A percentile compares a stretch with the other conserved stretches of the same genome.
phyloP scores from a whole-genome alignment of 2,888 invertebrate species.

The Aleiodes leptofemur region DNA sequence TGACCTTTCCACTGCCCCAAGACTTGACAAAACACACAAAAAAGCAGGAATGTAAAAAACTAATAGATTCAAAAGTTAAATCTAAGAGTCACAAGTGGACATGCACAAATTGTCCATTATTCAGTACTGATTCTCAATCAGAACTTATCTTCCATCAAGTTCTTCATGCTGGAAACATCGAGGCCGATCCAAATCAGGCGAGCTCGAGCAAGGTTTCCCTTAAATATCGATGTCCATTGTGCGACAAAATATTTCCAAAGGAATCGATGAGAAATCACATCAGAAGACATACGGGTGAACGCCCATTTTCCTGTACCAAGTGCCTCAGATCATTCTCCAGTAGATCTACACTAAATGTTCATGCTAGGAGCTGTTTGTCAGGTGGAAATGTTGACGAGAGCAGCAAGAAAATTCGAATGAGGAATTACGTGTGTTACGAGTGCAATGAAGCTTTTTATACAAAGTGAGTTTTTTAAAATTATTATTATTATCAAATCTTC shows the following conservation, averaged over 20 bases:
- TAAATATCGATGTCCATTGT: conserved; percentile 82
- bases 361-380: conserved; percentile 76
- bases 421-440: conserved; percentile 69
- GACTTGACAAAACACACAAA: conserved; percentile 85
- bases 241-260: conserved; percentile 81
- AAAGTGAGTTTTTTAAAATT: conserved; percentile 68
- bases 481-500: too few relatives aligned
- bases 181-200: conserved; percentile 67
- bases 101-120: conserved; percentile 79
- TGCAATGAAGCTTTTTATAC: conserved; percentile 73
- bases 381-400: conserved; percentile 6
- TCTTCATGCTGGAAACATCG: conserved; percentile 78
- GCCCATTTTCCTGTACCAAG: conserved; percentile 80
- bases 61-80: conserved; percentile 40
- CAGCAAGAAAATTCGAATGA: conserved; percentile 45
- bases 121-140: conserved; percentile 81
- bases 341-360: conserved; percentile 81
- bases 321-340: conserved; percentile 83
- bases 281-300: conserved; percentile 85
- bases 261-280: conserved; percentile 83
- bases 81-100: conserved; percentile 72
- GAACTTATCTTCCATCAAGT: conserved; percentile 86
- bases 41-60: conserved; percentile 76
- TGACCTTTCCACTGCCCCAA: conserved; percentile 83
- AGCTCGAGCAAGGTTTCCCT: conserved; percentile 64